Evolutionary conservation across 2,113 vertebrate genomes (phyloP), one percentile per base, ranked within the genome.

Genomic region (Entelurus aequoreus): DNA sequence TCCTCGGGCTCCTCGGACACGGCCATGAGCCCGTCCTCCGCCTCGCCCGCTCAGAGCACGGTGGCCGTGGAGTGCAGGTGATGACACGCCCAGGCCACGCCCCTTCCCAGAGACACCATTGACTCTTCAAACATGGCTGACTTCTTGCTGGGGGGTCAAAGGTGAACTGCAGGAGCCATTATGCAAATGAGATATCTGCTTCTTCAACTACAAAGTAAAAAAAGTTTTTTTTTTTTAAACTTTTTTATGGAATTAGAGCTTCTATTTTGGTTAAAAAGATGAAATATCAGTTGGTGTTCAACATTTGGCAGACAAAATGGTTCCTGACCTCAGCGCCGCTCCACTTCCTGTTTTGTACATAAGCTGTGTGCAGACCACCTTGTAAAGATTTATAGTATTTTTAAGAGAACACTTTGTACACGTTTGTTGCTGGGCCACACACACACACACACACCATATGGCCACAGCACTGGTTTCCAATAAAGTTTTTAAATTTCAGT

Each of bases 11-110:
- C 97, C 0, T 98, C 97, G 1, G 97, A 98, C 89, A 94, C 94
- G 1, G 94, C 92, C 36, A 96, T 98, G 95, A 98, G 95, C 71
- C 97, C 95, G 0, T 96, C 96, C 0, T 95, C 96, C 0, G 93
- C 96, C 16, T 98, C 97, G 65, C 97, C 97, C 66, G 88, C 94
- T 40, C 97, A 98, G 84, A 98, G 94, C 44, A 93, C 93, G 46
- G 93, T 99, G 49, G 95, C 94, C 35, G 94, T 99, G 38, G 97
- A 99, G 74, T 98, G 96, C 92, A 99, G 97, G 97, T 99, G 96
- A 99, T 98, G 87, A 86, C 74, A 86, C 73, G 37, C 84, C 82
- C 63, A 63, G 10, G 86, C 88, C 89, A 88, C 88, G 78, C 84
- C 88, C 82, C 86, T 61, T 79, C 85, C 78, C 71, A 70, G 68